Base-by-base conservation (phyloP, 2,113 vertebrate species). In the Panthera tigris region DNA sequence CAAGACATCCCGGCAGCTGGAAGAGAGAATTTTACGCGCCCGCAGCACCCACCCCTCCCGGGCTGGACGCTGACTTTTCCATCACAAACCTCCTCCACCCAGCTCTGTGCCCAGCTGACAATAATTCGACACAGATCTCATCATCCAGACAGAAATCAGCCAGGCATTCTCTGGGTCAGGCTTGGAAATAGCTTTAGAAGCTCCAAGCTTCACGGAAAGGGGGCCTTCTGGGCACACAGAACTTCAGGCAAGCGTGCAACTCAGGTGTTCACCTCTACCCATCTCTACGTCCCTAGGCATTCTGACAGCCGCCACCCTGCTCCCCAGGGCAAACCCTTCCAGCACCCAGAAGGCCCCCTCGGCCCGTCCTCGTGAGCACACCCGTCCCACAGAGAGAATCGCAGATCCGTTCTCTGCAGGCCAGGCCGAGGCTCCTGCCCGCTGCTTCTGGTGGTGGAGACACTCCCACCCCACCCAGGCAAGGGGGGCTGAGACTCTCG, bases 111-210 rank as follows among this genome's bases (percentile, higher is more conserved):
- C 31, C 39, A 5, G 19, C 73, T 78, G 5, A 52, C 31, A 23
- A 9, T 0, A 19, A 10, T 1, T 10, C 16, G 8, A 7, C 23
- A 29, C 2, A 12, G 21, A 50, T 65, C 41, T 65, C 12, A 10
- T 21, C 52, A 16, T 6, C n/a, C 63, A 63, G 33, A 21, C 73
- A 3, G 39, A 71, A 71, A 48, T 9, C 33, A 71, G 9, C 73
- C 33, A 29, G 55, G 74, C 19, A 1, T 39, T 18, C 33, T 13
- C 71, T 2, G 0, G 19, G 14, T n/a, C 52, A 29, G 52, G 1
- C 31, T 0, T 0, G 19, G n/a, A 45, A 1, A 3, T 8, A 10
- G 25, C 39, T 61, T 8, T 5, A 16, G 79, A 45, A 5, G 16
- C 16, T 25, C 13, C 7, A 41, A 8, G 50, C 74, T 52, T 27